These are phyloP conservation scores for Trematomus bernacchii DNA, from an alignment of 2,797 vertebrate genomes.

Conservation along the genomic window DNA sequence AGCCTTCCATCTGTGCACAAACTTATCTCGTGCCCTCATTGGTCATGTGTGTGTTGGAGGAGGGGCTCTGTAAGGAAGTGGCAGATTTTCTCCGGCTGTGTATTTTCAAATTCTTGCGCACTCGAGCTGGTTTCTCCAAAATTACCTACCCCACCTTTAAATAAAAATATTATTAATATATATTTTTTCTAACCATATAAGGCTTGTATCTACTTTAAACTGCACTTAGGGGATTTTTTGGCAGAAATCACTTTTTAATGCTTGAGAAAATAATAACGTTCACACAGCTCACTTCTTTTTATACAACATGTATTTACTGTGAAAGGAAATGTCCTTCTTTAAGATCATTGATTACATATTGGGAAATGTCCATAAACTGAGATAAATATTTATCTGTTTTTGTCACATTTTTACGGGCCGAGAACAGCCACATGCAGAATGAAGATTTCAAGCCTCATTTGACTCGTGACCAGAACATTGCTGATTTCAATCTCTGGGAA, in stretches of 20 bases:
- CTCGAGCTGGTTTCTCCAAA: no score
- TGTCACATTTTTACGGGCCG: background rate
- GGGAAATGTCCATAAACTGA: background rate
- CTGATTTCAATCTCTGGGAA: slow-evolving; percentile 9
- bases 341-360: slow-evolving; percentile 4
- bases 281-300: background rate
- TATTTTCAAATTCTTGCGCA: no score
- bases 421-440: slow-evolving; percentile 1
- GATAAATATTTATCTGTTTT: background rate
- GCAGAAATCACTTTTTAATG: background rate
- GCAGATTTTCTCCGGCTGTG: no score
- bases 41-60: no score
- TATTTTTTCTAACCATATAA: no score
- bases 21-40: no score
- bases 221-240: background rate
- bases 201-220: background rate
- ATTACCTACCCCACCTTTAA: no score
- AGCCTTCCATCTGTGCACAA: no score
- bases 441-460: slow-evolving; percentile 37
- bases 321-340: slow-evolving; percentile 5
- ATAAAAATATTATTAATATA: no score
- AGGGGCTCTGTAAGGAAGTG: no score
- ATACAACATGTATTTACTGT: background rate
- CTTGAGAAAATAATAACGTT: background rate
- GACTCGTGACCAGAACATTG: slow-evolving; percentile 54